phyloP scores from a whole-genome alignment of 2,888 invertebrate species.

The Galerucella calmariensis region DNA sequence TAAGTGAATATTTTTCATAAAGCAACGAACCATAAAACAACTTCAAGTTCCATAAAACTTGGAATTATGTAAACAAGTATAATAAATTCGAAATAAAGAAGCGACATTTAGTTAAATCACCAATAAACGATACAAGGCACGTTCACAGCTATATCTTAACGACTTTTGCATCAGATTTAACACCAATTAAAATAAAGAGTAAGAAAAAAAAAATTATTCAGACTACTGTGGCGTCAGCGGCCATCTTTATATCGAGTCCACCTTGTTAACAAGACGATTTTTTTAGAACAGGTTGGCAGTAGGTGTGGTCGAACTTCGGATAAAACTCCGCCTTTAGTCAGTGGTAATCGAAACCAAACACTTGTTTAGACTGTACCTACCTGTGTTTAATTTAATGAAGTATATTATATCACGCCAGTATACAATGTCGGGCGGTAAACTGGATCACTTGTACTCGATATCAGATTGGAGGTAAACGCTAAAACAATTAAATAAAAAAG shows the following conservation, averaged over 20 bases:
- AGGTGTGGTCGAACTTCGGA: constrained; percentile 58
- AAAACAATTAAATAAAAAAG: background rate
- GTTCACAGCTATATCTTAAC: constrained; percentile 60
- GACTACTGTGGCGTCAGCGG: constrained; percentile 61
- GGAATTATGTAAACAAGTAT: constrained; percentile 43
- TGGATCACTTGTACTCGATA: background rate
- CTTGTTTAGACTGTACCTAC: constrained; percentile 58
- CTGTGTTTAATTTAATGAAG: constrained; percentile 48
- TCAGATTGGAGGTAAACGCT: background rate
- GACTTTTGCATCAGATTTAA: constrained; percentile 62
- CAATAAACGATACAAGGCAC: constrained; percentile 62
- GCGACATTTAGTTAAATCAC: constrained; percentile 56
- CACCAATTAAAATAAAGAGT: constrained; percentile 61
- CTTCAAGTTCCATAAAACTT: constrained; percentile 27
- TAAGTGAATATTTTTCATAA: constrained; percentile 41
- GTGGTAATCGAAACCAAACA: constrained; percentile 45
- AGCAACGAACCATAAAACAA: constrained; percentile 19
- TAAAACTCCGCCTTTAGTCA: constrained; percentile 29
- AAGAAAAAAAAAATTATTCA: constrained; percentile 52
- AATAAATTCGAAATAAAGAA: constrained; percentile 40
- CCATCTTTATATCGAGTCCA: constrained; percentile 63
- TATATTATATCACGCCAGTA: constrained; percentile 1
- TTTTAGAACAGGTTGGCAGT: constrained; percentile 61
- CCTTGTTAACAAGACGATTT: constrained; percentile 64
- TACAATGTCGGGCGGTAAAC: background rate